A percentile compares a stretch with the other conserved stretches of the same genome.
phyloP scores from a whole-genome alignment of 2,797 vertebrate species.

The Malacoctenus gilli region DNA sequence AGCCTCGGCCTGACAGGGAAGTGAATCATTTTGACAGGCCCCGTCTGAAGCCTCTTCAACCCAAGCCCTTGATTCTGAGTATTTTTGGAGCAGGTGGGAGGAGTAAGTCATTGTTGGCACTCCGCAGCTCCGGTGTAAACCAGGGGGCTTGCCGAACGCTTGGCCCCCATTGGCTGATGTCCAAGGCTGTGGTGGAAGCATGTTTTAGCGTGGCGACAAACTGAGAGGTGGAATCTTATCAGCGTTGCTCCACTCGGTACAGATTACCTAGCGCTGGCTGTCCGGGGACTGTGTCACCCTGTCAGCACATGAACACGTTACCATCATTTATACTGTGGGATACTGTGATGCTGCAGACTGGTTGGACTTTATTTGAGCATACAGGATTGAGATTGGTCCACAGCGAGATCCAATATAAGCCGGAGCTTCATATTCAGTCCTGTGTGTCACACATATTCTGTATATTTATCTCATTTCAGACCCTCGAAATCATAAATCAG shows the following conservation, averaged over 20 bases:
- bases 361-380: conserved; percentile 22
- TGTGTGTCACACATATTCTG: neutral
- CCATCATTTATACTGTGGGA: conserved; percentile 34
- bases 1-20: conserved; percentile 81
- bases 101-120: conserved; percentile 77
- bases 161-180: conserved; percentile 73
- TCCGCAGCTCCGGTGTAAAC: conserved; percentile 77
- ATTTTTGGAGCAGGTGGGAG: conserved; percentile 79
- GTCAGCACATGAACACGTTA: conserved; percentile 64
- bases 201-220: conserved; percentile 60
- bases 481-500: conserved; percentile 16
- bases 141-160: conserved; percentile 61
- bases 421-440: neutral
- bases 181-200: conserved; percentile 72
- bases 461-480: conserved; percentile 25
- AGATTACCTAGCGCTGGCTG: conserved; percentile 68
- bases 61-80: conserved; percentile 81
- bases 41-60: conserved; percentile 82
- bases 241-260: conserved; percentile 67
- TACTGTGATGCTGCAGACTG: conserved; percentile 19
- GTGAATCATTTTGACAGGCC: conserved; percentile 87
- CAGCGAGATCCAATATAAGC: neutral
- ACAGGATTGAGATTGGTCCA: conserved; percentile 8
- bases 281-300: conserved; percentile 59
- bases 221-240: conserved; percentile 76